phyloP scores from a whole-genome alignment of 2,113 vertebrate genomes.

The Oryzias melastigma region DNA sequence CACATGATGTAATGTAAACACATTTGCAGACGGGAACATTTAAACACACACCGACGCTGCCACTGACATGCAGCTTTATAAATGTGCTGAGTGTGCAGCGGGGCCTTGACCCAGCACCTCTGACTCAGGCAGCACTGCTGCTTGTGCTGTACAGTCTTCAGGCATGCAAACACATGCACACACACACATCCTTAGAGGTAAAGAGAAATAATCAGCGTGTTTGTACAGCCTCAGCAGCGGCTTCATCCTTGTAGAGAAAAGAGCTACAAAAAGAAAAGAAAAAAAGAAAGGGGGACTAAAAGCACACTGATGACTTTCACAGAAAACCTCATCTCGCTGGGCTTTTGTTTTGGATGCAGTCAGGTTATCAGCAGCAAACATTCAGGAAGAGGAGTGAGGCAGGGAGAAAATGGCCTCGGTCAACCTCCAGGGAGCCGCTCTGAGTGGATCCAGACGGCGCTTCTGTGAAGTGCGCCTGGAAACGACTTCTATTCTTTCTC shows the following conservation, averaged over 20 bases:
- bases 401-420: slow-evolving; percentile 44
- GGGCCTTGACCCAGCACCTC: slow-evolving; percentile 48
- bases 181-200: slow-evolving; percentile 19
- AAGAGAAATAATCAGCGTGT: slow-evolving; percentile 44
- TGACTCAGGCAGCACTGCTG: slow-evolving; percentile 53
- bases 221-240: slow-evolving; percentile 48
- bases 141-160: slow-evolving; percentile 21
- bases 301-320: slow-evolving; percentile 43
- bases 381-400: slow-evolving; percentile 43
- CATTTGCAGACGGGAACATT: slow-evolving; percentile 8
- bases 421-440: slow-evolving; percentile 51
- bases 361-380: slow-evolving; percentile 63
- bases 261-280: slow-evolving; percentile 10
- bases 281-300: slow-evolving; percentile 20
- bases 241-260: slow-evolving; percentile 45
- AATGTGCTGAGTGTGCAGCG: slow-evolving; percentile 62
- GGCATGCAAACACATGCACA: slow-evolving; percentile 26
- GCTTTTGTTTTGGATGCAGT: slow-evolving; percentile 59
- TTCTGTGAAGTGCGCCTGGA: slow-evolving; percentile 50
- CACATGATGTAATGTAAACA: slow-evolving; percentile 42
- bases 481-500: slow-evolving; percentile 48
- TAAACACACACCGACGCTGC: slow-evolving; percentile 6
- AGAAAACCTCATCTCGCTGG: slow-evolving; percentile 46
- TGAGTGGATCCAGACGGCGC: slow-evolving; percentile 65
- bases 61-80: slow-evolving; percentile 13